phyloP scores from a whole-genome alignment of 2,888 invertebrate genomes.

The Amblyjoppa proteus region DNA sequence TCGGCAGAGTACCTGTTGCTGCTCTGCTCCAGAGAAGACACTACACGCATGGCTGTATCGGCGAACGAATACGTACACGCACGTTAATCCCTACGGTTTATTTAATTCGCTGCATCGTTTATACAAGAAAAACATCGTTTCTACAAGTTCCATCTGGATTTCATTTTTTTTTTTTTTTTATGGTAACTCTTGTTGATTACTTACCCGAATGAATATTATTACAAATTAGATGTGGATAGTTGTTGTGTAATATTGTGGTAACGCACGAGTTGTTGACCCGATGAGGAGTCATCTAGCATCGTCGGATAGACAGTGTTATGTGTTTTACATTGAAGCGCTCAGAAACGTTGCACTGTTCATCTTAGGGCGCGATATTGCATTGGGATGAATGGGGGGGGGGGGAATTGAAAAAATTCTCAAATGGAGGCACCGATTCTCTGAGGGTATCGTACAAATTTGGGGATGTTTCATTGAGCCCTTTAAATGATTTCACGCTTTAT shows the following conservation, averaged over 20 bases:
- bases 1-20: conserved; percentile 30
- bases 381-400: too few species aligned
- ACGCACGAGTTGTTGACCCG: neutral
- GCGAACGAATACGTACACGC: neutral
- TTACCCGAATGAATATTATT: neutral
- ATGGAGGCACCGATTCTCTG: too few species aligned
- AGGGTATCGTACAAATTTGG: too few species aligned
- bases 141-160: neutral
- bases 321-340: neutral
- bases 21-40: neutral
- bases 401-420: too few species aligned
- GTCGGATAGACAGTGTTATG: neutral
- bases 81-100: neutral
- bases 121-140: neutral
- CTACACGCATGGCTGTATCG: conserved; percentile 32
- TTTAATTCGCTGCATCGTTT: neutral
- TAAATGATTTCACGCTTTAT: too few species aligned
- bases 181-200: neutral
- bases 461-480: too few species aligned
- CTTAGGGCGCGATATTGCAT: too few species aligned
- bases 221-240: neutral
- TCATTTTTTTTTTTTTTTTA: neutral
- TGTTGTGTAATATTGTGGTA: neutral
- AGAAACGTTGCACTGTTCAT: too few species aligned
- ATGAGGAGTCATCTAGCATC: neutral